Evolutionary conservation across 1,140 invertebrate species (phyloP), one percentile per base, ranked within the genome.

Genomic region (Musca vetustissima): DNA sequence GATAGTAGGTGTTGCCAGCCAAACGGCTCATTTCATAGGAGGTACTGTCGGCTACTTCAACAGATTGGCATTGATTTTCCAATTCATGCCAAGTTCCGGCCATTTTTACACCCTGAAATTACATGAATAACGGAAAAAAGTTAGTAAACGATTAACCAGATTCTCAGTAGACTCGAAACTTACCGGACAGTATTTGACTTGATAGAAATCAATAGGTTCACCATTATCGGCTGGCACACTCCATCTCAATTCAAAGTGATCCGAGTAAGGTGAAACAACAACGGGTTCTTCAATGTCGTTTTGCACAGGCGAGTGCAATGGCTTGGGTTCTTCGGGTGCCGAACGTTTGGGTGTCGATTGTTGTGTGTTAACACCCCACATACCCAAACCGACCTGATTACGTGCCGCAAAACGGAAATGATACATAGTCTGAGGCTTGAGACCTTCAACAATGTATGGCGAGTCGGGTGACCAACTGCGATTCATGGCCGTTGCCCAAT

Each of bases 221-320:
- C 95, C 95, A 83, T 97, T 97, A 77, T 96, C 91, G 14, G 89
- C 87, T 0, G 94, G 93, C 43, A 90, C 88, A 67, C 87, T 88
- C 94, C 94, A 97, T 74, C 88, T 86, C 1, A 95, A 75, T 77
- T 95, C 90, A 79, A 90, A 95, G 74, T 89, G 88, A 83, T 93
- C 89, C 25, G 88, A 88, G 81, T 88, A 94, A 32, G 87, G 72
- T 11, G 81, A 82, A 0, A 78, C 74, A 1, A 82, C 74, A 7
- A 82, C 77, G 4, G 79, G 79, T 50, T 82, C 79, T 69, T 82
- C 81, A 32, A 75, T 73, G 21, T 83, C 79, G 14, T 81, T 75
- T 67, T 81, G 75, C 1, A 74, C 76, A 52, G 78, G 76, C 17
- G 72, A 73, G 57, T 83, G 81, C 69, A 83, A 53, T 3, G 83